Percentiles rank a stretch among this genome's conserved stretches.
These are phyloP conservation scores for Cyclopterus lumpus DNA, from an alignment of 2,797 vertebrate genomes.

Conservation along the genomic window DNA sequence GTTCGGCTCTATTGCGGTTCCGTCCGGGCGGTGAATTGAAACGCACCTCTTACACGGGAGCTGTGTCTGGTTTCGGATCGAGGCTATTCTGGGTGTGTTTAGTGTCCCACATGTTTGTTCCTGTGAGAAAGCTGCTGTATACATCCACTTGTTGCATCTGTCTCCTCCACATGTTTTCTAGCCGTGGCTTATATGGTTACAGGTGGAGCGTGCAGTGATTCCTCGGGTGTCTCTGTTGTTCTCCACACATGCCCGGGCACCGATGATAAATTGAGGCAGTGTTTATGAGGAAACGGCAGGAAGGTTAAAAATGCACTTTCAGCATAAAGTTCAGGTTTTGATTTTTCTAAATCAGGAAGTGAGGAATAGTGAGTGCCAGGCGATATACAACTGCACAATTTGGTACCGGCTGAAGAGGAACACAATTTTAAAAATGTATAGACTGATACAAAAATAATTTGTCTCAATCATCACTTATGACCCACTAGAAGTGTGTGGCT, in stretches of 20 bases:
- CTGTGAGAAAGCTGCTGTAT: constrained; percentile 10
- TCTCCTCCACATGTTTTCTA: not conserved
- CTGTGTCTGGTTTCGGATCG: constrained; percentile 10
- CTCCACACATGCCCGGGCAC: not conserved
- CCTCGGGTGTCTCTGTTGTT: not conserved
- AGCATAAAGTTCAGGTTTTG: constrained; percentile 42
- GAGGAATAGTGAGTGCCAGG: constrained; percentile 33
- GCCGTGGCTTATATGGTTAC: not conserved
- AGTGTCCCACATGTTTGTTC: constrained; percentile 14
- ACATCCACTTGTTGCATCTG: not conserved
- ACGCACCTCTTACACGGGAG: constrained; percentile 3
- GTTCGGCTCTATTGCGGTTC: not conserved
- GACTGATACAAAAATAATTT: not conserved
- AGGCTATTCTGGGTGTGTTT: constrained; percentile 26
- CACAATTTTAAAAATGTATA: not conserved
- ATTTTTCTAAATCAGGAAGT: constrained; percentile 56
- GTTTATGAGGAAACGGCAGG: constrained; percentile 2
- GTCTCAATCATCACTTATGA: not conserved
- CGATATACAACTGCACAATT: constrained; percentile 6
- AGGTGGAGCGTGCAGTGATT: not conserved
- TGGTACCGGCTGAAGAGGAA: not conserved
- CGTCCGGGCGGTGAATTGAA: not conserved
- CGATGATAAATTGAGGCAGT: not conserved
- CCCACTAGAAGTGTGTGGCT: not conserved
- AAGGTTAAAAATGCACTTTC: constrained; percentile 52